Percentiles rank a stretch among this genome's conserved stretches.
Evolutionary conservation across 2,888 invertebrate species (phyloP).

Genomic region (Chalcis sispes): DNA sequence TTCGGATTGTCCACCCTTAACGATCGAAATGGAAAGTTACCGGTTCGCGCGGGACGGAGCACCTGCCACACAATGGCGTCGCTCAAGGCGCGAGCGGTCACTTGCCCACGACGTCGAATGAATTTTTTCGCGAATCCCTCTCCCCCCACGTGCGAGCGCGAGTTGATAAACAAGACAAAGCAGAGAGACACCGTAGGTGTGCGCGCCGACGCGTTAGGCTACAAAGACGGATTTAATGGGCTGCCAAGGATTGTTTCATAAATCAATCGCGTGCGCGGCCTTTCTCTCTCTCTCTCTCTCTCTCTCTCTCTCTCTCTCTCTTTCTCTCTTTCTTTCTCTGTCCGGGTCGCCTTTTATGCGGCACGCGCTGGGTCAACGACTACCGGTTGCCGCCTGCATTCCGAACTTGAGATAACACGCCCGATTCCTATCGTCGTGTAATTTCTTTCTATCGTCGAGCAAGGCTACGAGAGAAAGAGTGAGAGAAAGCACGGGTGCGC

Average conservation of each 20-base stretch:
- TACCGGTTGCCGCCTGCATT: constrained; percentile 41
- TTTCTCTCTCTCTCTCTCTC: constrained; percentile 27
- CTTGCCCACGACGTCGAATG: constrained; percentile 31
- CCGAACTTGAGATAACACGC: constrained; percentile 52
- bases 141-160: neutral
- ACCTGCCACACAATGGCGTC: constrained; percentile 57
- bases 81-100: constrained; percentile 10
- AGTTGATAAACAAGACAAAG: too few species aligned
- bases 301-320: too few species aligned
- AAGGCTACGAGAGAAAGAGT: too few species aligned
- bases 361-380: constrained; percentile 33
- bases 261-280: too few species aligned
- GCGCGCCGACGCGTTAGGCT: neutral
- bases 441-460: constrained; percentile 45
- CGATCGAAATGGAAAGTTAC: constrained; percentile 37
- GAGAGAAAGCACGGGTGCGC: constrained; percentile 9
- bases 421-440: constrained; percentile 42
- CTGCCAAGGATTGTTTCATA: constrained; percentile 43
- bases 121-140: neutral
- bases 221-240: neutral
- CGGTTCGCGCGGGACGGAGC: constrained; percentile 31
- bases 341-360: constrained; percentile 47
- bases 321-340: too few species aligned
- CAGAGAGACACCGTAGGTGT: neutral
- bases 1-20: constrained; percentile 27